Base-by-base conservation (phyloP, 2,797 vertebrate genomes). In the Natrix natrix region DNA sequence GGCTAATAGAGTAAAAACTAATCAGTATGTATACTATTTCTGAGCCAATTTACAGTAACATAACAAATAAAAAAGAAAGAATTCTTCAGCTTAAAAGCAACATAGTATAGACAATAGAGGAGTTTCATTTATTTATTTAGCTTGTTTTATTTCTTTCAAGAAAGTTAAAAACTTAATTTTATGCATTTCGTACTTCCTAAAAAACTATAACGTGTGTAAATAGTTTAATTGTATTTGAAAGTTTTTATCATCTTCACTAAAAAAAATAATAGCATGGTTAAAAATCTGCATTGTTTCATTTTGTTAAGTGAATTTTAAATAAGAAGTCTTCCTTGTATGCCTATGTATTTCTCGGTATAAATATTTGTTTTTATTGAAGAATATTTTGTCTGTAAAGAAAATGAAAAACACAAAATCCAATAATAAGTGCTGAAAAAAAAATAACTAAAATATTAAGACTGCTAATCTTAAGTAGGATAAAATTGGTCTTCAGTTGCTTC, bases 121-220 rank as follows among this genome's bases (percentile, higher is more conserved):
- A 22, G 0, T 60, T 37, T 0, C 57, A 22, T 60, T 83, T 24
- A 59, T 83, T 69, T 24, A 93, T 93, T 22, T 43, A 93, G 12
- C 3, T 83, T 92, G 32, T 83, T 93, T 89, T 91, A 59, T 92
- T 74, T 52, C 88, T 83, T 48, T 91, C 5, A 69, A 55, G 16
- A 90, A 91, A 14, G 28, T 74, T 66, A 94, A 83, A 89, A 69
- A 69, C 92, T 91, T 90, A 93, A 66, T 8, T 83, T n/a, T 55
- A 91, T 90, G 63, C 32, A 28, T 88, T 95, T 94, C 90, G 52
- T 91, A 59, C 12, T 69, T 24, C 60, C 10, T 54, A 87, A 91
- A 61, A 78, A 92, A 8, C 56, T 83, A 78, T 66, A 93, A 28
- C 5, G 1, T 90, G 52, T 90, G 91, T 74, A 66, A 59, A 61